Base-by-base conservation (phyloP, 1,140 invertebrate species). In the Drosophila arizonae region DNA sequence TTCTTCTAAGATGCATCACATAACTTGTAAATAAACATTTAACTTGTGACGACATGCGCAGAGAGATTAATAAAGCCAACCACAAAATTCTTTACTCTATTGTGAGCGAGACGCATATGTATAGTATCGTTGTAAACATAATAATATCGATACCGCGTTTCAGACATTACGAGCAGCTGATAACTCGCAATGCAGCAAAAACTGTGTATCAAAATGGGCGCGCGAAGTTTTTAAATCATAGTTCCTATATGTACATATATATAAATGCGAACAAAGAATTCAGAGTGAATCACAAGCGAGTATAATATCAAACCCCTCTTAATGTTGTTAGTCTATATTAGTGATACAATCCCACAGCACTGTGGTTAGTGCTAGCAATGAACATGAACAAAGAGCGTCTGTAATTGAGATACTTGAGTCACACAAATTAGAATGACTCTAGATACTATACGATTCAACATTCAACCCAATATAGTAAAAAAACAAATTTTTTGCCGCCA, bases 21-120 rank as follows among this genome's bases (percentile, higher is more conserved):
- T 9, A 8, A 39, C 36, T 11, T 39, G 10, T 10, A 13, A 3
- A 13, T 10, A 24, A 13, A 6, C 1, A 11, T 0, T 41, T 15
- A 13, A 55, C 13, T 33, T 67, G 70, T 72, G 70, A 72, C 70
- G 70, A 46, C 70, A 72, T 60, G 33, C 21, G 26, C 26, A 26
- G 10, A 41, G 45, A 56, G 39, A 30, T 15, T 26, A 3, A 6
- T n/a, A 8, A 30, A 28, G 8, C 2, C 4, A 26, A 41, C 5
- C 8, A 60, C 10, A 60, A 21, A n/a, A 9, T 6, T 43, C 15
- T 4, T 24, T 8, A 21, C 43, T 33, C 1, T 48, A 46, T 48
- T 9, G n/a, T 17, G 11, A 60, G n/a, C 10, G 43, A 17, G 43
- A 17, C 10, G 15, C 3, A 28, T 15, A 9, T 17, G 28, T 15